Conservation (phyloP, 2,888 invertebrate species). For the Formica aserva region DNA sequence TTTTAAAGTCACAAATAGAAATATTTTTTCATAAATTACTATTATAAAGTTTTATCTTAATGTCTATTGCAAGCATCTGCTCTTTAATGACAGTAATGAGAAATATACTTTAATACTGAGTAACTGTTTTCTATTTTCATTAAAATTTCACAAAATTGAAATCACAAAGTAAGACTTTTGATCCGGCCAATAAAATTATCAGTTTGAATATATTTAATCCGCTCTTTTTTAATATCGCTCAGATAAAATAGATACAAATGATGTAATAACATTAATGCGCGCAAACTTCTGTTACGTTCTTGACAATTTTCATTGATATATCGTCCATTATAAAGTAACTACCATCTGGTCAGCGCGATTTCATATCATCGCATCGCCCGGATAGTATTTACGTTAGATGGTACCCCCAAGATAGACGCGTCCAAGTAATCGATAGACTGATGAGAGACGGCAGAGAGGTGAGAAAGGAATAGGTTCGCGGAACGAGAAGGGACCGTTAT, state of each 20-base stretch:
- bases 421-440: conserved; percentile 46
- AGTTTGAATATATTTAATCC: background rate
- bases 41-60: background rate
- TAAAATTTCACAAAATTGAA: background rate
- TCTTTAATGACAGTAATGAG: background rate
- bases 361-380: conserved; percentile 14
- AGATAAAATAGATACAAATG: background rate
- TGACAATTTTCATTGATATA: background rate
- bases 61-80: background rate
- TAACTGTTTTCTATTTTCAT: background rate
- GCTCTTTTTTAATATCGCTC: background rate
- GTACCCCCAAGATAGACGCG: conserved; percentile 22
- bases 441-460: background rate
- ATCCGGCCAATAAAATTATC: background rate
- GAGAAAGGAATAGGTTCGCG: conserved; percentile 69
- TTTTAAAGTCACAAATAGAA: background rate
- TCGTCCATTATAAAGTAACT: background rate
- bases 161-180: background rate
- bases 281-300: background rate
- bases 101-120: background rate
- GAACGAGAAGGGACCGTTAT: conserved; percentile 66
- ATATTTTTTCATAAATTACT: background rate
- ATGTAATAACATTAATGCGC: background rate
- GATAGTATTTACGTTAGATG: conserved; percentile 29
- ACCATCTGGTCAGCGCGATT: conserved; percentile 33